phyloP scores from a whole-genome alignment of 1,140 invertebrate genomes.

The Drosophila arawakana region DNA sequence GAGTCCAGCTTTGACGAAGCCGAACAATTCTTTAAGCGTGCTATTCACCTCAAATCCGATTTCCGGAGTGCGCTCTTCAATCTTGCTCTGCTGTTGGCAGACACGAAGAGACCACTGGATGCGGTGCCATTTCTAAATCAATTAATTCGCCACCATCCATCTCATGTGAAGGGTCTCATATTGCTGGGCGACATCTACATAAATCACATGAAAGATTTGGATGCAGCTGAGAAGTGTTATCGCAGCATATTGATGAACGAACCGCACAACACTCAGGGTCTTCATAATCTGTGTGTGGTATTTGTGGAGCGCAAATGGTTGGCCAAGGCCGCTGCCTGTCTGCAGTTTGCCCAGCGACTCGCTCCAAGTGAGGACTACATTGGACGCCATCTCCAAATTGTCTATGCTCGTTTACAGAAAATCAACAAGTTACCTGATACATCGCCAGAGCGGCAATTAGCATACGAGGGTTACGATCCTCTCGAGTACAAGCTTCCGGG shows the following conservation, averaged over 20 bases:
- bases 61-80: constrained; percentile 98
- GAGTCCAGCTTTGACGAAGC: constrained; percentile 94
- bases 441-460: constrained; percentile 74
- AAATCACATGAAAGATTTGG: constrained; percentile 97
- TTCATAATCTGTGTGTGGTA: constrained; percentile 98
- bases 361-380: constrained; percentile 97
- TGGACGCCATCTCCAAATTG: constrained; percentile 89
- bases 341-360: constrained; percentile 90
- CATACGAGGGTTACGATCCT: constrained; percentile 80
- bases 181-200: constrained; percentile 98
- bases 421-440: constrained; percentile 80
- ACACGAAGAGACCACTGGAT: constrained; percentile 94
- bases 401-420: constrained; percentile 76
- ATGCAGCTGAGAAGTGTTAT: constrained; percentile 97
- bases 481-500: constrained; percentile 66
- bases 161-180: constrained; percentile 97
- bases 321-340: constrained; percentile 92
- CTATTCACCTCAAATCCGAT: constrained; percentile 92
- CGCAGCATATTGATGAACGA: constrained; percentile 93
- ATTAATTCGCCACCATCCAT: constrained; percentile 95
- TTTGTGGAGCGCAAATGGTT: constrained; percentile 96
- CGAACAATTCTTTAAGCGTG: constrained; percentile 94
- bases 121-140: constrained; percentile 97
- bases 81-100: constrained; percentile 94
- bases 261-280: constrained; percentile 95